Base-by-base conservation (phyloP, 2,888 invertebrate species). In the Trichopoda pennipes region DNA sequence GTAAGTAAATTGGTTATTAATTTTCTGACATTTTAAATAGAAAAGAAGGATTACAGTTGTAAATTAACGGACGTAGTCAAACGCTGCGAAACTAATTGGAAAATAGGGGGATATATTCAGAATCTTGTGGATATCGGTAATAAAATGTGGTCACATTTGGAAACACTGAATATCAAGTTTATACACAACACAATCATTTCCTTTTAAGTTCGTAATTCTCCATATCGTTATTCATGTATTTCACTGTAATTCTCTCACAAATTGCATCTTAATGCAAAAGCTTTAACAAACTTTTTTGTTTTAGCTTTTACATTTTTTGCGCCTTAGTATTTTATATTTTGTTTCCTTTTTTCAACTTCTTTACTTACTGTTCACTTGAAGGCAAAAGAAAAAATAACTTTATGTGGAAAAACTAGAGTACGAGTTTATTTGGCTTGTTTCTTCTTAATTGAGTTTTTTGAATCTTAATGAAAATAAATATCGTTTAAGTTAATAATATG, bases 401-500 rank as follows among this genome's bases (percentile, higher is more conserved):
- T 38, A 53, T 28, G 17, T 16, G 10, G 19, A 32, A 38, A 58
- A 69, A 58, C 51, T 69, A 32, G 35, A 70, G 75, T 70, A 21
- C n/a, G 2, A 58, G 61, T 75, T 51, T 23, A 60, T 56, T 70
- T 44, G 61, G 53, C 12, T 66, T 68, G 42, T 68, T 74, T 47
- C 47, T 68, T 51, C 49, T 75, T 66, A 72, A 73, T 81, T 74
- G 69, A 80, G 75, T 82, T 83, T 69, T 32, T 38, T 61, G 2
- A 49, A 38, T 60, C 58, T 75, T 42, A 17, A 68, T 58, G 77
- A 73, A 80, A 74, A 55, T 58, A 68, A 61, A 76, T 73, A 69
- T 83, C 75, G 73, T 79, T 81, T 79, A 56, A 60, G 66, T 74
- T 79, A 82, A 79, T 75, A 79, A 75, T 82, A 79, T 82, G 79